Percentiles rank a stretch among this genome's conserved stretches.
Conservation (phyloP, 2,113 vertebrate genomes). For the Halichoerus grypus region DNA sequence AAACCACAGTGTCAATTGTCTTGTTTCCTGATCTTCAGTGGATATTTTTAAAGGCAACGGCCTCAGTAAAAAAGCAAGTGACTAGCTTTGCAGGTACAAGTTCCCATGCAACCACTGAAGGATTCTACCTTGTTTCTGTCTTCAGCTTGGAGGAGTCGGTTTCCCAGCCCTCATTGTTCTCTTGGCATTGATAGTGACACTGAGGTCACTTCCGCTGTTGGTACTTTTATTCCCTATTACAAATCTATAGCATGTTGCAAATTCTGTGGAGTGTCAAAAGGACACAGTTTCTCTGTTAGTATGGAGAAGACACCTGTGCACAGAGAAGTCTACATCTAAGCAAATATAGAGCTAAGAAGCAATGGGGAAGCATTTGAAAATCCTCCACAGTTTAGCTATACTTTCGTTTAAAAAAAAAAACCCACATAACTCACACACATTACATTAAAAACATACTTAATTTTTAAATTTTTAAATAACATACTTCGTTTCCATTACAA, state of each 20-base stretch:
- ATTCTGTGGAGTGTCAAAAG: neutral
- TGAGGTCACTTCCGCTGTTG: neutral
- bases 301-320: neutral
- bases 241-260: neutral
- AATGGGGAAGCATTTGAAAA: neutral
- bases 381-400: neutral
- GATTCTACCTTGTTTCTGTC: neutral
- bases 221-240: neutral
- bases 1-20: neutral
- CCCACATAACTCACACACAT: neutral
- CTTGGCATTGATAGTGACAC: neutral
- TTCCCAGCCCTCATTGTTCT: neutral
- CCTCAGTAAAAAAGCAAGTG: neutral
- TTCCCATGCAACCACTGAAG: neutral
- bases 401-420: conserved; percentile 25
- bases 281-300: neutral
- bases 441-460: neutral
- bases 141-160: neutral
- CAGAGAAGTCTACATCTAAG: conserved; percentile 22
- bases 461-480: neutral
- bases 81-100: neutral
- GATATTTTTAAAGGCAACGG: conserved; percentile 15
- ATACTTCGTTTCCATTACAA: neutral
- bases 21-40: neutral
- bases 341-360: neutral